A percentile compares a stretch with the other conserved stretches of the same genome.
Conservation (phyloP, 2,113 vertebrate genomes). For the Holacanthus passer region DNA sequence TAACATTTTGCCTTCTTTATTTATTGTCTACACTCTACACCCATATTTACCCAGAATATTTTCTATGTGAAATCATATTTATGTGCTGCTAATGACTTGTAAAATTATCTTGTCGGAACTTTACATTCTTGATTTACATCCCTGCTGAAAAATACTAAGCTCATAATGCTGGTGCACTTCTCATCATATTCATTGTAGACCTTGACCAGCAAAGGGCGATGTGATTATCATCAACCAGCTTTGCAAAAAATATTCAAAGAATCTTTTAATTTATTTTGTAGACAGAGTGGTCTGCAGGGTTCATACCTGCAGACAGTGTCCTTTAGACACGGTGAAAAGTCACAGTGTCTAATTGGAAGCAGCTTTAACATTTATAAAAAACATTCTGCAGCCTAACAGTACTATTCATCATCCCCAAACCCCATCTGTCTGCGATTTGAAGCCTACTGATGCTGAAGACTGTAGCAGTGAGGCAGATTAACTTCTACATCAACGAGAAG, state of each 20-base stretch:
- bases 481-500: slow-evolving; percentile 12
- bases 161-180: not conserved
- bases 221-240: not conserved
- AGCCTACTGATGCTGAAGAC: not conserved
- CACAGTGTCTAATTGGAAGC: not conserved
- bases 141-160: not conserved
- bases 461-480: not conserved
- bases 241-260: not conserved
- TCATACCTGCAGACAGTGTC: not conserved
- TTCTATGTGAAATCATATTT: not conserved
- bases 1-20: not conserved
- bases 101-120: not conserved
- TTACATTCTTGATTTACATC: slow-evolving; percentile 4
- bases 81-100: slow-evolving; percentile 1
- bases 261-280: not conserved
- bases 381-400: not conserved
- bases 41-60: not conserved
- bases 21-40: not conserved
- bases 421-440: not conserved
- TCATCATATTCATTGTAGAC: not conserved
- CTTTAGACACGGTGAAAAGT: not conserved
- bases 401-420: slow-evolving; percentile 7
- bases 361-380: not conserved
- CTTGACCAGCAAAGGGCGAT: not conserved
- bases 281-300: not conserved